These are phyloP conservation scores for Sander vitreus DNA, from an alignment of 2,113 vertebrate species.

Conservation along the genomic window DNA sequence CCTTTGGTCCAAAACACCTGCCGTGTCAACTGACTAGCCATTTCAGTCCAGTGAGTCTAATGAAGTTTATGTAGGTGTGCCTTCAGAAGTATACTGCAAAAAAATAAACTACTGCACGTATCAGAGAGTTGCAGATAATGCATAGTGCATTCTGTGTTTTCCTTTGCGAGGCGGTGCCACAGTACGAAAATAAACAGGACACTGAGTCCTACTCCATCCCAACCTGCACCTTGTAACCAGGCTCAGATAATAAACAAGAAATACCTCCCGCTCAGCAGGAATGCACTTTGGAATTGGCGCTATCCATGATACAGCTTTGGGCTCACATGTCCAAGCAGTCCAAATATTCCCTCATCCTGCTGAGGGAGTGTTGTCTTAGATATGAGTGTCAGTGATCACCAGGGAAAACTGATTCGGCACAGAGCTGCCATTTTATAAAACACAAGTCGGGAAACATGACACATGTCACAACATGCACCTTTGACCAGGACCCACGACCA, in stretches of 20 bases:
- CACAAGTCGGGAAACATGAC: constrained; percentile 18
- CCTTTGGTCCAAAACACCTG: constrained; percentile 51
- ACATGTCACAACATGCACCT: constrained; percentile 52
- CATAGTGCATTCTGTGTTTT: constrained; percentile 74
- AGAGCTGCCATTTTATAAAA: constrained; percentile 58
- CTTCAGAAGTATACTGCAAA: constrained; percentile 43
- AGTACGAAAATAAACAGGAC: constrained; percentile 79
- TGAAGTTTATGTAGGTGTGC: constrained; percentile 60
- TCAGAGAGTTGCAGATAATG: constrained; percentile 70
- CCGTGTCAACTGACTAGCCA: constrained; percentile 12
- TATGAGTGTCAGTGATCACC: constrained; percentile 69
- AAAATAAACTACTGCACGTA: constrained; percentile 53
- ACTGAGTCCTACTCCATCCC: constrained; percentile 65
- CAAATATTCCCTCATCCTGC: constrained; percentile 72
- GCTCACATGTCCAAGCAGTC: constrained; percentile 79
- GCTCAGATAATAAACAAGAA: constrained; percentile 83
- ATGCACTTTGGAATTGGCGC: constrained; percentile 77
- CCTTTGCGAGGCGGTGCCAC: constrained; percentile 72
- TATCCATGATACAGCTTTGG: constrained; percentile 71
- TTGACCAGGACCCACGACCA: not conserved
- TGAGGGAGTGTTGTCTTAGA: constrained; percentile 70
- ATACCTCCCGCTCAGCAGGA: constrained; percentile 80
- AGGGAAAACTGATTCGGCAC: constrained; percentile 63
- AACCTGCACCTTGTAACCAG: constrained; percentile 78
- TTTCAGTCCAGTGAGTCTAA: constrained; percentile 4